Conservation (phyloP, 2,888 invertebrate species). For the Pammene fasciana region DNA sequence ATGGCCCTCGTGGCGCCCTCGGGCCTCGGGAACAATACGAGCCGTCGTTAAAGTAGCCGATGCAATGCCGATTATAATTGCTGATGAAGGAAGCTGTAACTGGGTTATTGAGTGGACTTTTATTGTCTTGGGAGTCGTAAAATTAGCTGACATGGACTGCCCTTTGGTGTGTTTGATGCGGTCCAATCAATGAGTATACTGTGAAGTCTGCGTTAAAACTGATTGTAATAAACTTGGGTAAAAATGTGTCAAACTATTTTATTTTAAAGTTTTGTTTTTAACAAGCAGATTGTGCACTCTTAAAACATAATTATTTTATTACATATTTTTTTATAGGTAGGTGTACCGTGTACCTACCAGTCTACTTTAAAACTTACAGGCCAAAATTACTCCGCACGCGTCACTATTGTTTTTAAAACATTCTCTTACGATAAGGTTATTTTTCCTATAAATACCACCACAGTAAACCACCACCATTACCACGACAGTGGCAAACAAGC, state of each 20-base stretch:
- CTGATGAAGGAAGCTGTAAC: slow-evolving; percentile 34
- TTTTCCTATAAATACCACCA: too few species aligned
- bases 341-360: too few species aligned
- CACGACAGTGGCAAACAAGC: too few species aligned
- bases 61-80: slow-evolving; percentile 34
- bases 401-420: too few species aligned
- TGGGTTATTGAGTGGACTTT: slow-evolving; percentile 28
- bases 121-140: slow-evolving; percentile 21
- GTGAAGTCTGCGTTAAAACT: neutral
- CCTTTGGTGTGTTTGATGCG: neutral
- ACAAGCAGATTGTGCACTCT: too few species aligned
- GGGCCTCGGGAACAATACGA: slow-evolving; percentile 29
- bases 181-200: slow-evolving; percentile 2
- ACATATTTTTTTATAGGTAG: too few species aligned
- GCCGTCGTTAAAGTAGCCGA: slow-evolving; percentile 33
- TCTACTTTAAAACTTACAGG: too few species aligned
- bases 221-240: neutral
- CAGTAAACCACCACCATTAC: too few species aligned
- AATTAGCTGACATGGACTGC: slow-evolving; percentile 15
- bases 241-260: neutral
- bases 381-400: too few species aligned
- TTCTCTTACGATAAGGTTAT: too few species aligned
- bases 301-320: too few species aligned
- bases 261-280: too few species aligned
- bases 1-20: slow-evolving; percentile 40